Evolutionary conservation across 2,888 invertebrate genomes (phyloP).

Genomic region (Cryptocheilus praepositus): DNA sequence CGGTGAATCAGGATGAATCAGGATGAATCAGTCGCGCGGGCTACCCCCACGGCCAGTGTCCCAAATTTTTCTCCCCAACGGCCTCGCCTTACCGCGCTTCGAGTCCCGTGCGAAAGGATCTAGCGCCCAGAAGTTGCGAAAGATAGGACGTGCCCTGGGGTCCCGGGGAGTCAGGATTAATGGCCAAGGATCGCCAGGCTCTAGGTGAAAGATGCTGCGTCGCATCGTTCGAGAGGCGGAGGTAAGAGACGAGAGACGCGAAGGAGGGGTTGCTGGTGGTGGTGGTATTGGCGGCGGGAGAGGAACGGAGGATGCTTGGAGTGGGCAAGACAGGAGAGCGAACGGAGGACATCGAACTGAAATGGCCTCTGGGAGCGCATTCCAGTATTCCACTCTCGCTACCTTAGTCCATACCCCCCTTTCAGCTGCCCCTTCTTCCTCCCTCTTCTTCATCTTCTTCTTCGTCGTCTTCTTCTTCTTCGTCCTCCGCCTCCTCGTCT

Average conservation of each 20-base stretch:
- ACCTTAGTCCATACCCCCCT: slow-evolving; percentile 62
- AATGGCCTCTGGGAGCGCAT: slow-evolving; percentile 73
- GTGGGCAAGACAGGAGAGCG: slow-evolving; percentile 64
- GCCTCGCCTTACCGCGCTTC: neutral
- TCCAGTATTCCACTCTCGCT: slow-evolving; percentile 73
- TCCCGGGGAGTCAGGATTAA: slow-evolving; percentile 45
- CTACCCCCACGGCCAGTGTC: neutral
- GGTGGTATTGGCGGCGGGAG: slow-evolving; percentile 21
- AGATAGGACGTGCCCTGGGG: slow-evolving; percentile 29
- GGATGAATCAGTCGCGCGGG: slow-evolving; percentile 7
- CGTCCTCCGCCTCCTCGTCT: slow-evolving; percentile 5
- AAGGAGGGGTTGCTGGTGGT: slow-evolving; percentile 12
- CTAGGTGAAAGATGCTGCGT: slow-evolving; percentile 57
- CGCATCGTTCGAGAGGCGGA: slow-evolving; percentile 22
- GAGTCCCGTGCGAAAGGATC: no score
- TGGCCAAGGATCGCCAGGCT: slow-evolving; percentile 49
- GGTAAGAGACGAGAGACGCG: slow-evolving; percentile 17
- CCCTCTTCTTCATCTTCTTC: slow-evolving; percentile 25
- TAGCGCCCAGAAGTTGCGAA: slow-evolving; percentile 22
- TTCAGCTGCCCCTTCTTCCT: slow-evolving; percentile 25
- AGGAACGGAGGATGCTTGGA: slow-evolving; percentile 42
- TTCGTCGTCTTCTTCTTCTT: slow-evolving; percentile 26
- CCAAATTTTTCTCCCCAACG: slow-evolving; percentile 7
- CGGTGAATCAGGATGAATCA: neutral
- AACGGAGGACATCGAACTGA: slow-evolving; percentile 73